These are phyloP conservation scores for Notoglanidium macrostoma DNA, from an alignment of 2,797 vertebrate species.

Conservation along the genomic window DNA sequence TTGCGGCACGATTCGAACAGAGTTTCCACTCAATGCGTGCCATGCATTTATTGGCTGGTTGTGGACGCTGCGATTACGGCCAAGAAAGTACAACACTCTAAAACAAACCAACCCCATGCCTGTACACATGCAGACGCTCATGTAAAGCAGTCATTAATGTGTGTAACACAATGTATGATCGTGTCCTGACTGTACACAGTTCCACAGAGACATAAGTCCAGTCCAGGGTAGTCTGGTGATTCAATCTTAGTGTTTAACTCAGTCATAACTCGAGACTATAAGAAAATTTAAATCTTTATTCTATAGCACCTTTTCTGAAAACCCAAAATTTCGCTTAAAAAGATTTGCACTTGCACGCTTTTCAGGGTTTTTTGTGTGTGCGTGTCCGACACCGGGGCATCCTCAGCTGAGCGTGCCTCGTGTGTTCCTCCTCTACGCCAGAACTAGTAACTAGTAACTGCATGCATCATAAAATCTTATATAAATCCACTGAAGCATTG, in stretches of 20 bases:
- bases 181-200: not conserved
- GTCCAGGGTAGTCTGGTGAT: not conserved
- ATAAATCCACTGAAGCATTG: not conserved
- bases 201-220: not conserved
- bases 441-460: not conserved
- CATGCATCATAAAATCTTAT: not conserved
- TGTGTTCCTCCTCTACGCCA: not conserved
- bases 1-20: constrained; percentile 18
- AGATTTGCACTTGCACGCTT: too few relatives aligned
- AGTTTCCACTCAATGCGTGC: constrained; percentile 17
- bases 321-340: too few relatives aligned
- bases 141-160: not conserved
- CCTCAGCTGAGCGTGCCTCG: not conserved
- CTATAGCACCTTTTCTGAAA: too few relatives aligned
- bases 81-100: constrained; percentile 4
- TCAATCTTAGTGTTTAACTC: not conserved
- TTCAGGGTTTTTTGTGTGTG: too few relatives aligned
- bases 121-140: constrained; percentile 7
- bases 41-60: constrained; percentile 38
- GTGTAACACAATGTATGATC: not conserved
- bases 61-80: constrained; percentile 26
- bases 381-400: not conserved
- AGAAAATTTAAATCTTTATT: not conserved
- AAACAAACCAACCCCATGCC: constrained; percentile 12
- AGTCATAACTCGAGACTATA: not conserved